Conservation (phyloP, 2,113 vertebrate species). For the Rhegmatorhina hoffmannsi region DNA sequence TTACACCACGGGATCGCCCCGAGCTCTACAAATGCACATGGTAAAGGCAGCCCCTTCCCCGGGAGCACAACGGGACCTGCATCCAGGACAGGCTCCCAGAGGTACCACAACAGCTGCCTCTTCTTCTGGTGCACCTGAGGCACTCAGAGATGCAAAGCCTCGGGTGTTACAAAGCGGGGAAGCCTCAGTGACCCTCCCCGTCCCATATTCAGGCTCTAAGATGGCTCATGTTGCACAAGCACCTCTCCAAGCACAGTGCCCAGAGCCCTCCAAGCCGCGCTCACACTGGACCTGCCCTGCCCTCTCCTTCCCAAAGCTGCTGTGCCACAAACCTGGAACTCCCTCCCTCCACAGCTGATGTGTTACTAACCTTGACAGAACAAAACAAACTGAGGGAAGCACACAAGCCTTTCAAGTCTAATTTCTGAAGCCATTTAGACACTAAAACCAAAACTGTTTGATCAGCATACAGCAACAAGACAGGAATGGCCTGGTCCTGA, state of each 20-base stretch:
- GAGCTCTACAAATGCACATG: not conserved
- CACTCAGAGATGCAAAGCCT: not conserved
- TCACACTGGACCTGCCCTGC: not conserved
- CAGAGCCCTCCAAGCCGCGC: not conserved
- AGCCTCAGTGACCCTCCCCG: not conserved
- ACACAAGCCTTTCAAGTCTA: constrained; percentile 23
- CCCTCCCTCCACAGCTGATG: not conserved
- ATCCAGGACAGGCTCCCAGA: not conserved
- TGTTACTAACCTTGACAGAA: constrained; percentile 5
- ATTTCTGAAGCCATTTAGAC: constrained; percentile 10
- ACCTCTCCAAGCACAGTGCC: not conserved
- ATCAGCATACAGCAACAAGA: not conserved
- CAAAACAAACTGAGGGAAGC: constrained; percentile 6
- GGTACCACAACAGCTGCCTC: not conserved
- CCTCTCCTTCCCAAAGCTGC: not conserved
- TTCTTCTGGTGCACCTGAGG: not conserved
- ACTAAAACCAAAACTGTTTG: not conserved
- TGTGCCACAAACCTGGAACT: not conserved
- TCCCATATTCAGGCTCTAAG: not conserved
- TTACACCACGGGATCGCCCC: too few relatives aligned
- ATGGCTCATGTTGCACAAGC: not conserved
- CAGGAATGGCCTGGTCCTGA: not conserved
- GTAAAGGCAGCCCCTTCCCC: not conserved
- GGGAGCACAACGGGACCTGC: not conserved
- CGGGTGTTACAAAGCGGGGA: not conserved